Percentiles rank a stretch among this genome's conserved stretches.
These are phyloP conservation scores for Heliconius charithonia DNA, from an alignment of 2,888 invertebrate genomes.

Conservation along the genomic window DNA sequence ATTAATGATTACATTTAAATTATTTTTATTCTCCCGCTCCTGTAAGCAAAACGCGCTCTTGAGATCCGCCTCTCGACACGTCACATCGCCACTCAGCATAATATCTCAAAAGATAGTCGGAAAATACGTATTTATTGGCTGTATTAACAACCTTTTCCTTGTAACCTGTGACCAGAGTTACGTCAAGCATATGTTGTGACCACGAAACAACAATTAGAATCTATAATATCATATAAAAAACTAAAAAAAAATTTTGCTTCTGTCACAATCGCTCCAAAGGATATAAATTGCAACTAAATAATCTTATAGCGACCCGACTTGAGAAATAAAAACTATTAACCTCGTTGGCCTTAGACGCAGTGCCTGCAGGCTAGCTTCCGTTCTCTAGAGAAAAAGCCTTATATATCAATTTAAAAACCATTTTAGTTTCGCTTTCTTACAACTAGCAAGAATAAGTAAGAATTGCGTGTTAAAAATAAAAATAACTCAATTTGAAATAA, in stretches of 20 bases:
- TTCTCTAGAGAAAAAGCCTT: slow-evolving; percentile 21
- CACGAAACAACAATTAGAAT: not conserved
- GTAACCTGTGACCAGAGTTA: too few relatives aligned
- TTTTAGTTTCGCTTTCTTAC: slow-evolving; percentile 8
- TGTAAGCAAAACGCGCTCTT: too few relatives aligned
- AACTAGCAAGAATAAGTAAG: not conserved
- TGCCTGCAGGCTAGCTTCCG: slow-evolving; percentile 31
- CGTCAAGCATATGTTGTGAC: too few relatives aligned
- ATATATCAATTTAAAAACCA: slow-evolving; percentile 25
- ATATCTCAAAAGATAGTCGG: too few relatives aligned
- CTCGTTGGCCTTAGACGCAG: slow-evolving; percentile 30
- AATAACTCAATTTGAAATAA: not conserved
- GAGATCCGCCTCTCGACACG: too few relatives aligned
- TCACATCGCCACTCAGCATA: too few relatives aligned
- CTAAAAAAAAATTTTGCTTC: not conserved
- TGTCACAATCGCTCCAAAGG: not conserved
- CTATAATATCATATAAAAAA: not conserved
- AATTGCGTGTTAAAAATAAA: not conserved
- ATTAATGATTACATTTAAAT: too few relatives aligned
- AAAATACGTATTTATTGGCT: too few relatives aligned
- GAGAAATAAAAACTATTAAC: slow-evolving; percentile 27
- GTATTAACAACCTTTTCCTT: too few relatives aligned
- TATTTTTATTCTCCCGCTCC: too few relatives aligned
- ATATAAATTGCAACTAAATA: not conserved
- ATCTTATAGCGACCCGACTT: slow-evolving; percentile 5